Evolutionary conservation across 2,797 vertebrate genomes (phyloP), one percentile per base, ranked within the genome.

Genomic region (Astyanax mexicanus): DNA sequence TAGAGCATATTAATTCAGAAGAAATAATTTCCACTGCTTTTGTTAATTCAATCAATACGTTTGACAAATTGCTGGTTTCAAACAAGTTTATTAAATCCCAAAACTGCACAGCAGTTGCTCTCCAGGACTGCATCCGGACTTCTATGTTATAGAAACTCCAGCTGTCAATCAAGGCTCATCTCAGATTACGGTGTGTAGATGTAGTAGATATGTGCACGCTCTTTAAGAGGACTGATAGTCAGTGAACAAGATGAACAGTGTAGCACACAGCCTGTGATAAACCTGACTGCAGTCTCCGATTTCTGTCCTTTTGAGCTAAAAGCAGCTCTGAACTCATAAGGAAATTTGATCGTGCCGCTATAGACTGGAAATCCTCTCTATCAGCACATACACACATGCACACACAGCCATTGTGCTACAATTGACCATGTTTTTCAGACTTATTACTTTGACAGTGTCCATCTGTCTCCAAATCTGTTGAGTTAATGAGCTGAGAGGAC

Each of bases 261-360:
- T 90, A 85, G 86, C 84, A 90, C 86, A 88, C 88, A 86, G 84
- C 72, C 57, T 81, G 84, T 84, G 85, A 88, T 88, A 84, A 90
- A 89, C 85, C 83, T 84, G 80, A 80, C 83, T 61, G 74, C 74
- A 83, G 88, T 86, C 86, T 93, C 86, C 81, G 80, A 83, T 90
- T 85, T 87, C 89, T 85, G 84, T 72, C 74, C 79, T 79, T n/a
- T 80, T 72, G 40, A 75, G 76, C 83, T 78, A 84, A 85, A 52
- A 85, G 79, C 80, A 81, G 57, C 42, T 38, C 21, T 47, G 64
- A 67, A 45, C 44, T 65, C 62, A 73, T 75, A 32, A 65, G 52
- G 68, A 66, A 71, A 74, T 65, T 17, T 66, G 68, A 71, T 72
- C 57, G 19, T 42, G 62, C 29, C 2, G 23, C 54, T 54, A 71